Base-by-base conservation (phyloP, 2,888 invertebrate genomes). In the Myathropa florea region DNA sequence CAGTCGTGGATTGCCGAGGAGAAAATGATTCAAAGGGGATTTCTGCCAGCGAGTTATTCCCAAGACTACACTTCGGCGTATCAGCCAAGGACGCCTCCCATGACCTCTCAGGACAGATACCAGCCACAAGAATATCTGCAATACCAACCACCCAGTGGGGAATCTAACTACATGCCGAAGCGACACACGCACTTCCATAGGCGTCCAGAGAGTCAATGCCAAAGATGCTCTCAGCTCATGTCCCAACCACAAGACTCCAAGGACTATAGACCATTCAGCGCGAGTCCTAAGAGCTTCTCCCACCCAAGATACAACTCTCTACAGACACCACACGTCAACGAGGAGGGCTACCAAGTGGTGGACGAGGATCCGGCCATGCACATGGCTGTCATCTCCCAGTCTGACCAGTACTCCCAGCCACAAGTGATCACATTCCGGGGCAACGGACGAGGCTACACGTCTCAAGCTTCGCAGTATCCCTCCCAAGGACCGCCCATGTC, bases 271-370 rank as follows among this genome's bases (percentile, higher is more conserved):
- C 18, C 18, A 7, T 46, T 21, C 18, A 46, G 18, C 46, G 7
- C 18, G 46, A 46, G 18, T 46, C 18, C 46, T 18, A 46, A 18
- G 1, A 46, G 2, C 46, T 18, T 18, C 7, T 18, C 18, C 18
- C 46, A 2, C 1, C 18, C 18, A 6, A n/a, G 18, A 18, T 46
- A 18, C 46, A 18, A 46, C 7, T 6, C 18, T 1, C 4, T 12
- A 6, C 18, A 46, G 18, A n/a, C 46, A 6, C 46, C 46, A 1
- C 46, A 46, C 21, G 33, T 67, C 9, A 23, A 46, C 14, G 9
- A 33, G 0, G 63, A 78, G 4, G 72, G 67, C 12, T 83, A 72
- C 67, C 83, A 78, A 73, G 63, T 83, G 0, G 26, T 83, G 12
- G 67, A 83, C 23, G 83, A 79, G 21, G 75, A 46, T 1, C 70